Percentiles rank a stretch among this genome's conserved stretches.
Conservation (phyloP, 2,888 invertebrate species). For the Parascotia fuliginaria region DNA sequence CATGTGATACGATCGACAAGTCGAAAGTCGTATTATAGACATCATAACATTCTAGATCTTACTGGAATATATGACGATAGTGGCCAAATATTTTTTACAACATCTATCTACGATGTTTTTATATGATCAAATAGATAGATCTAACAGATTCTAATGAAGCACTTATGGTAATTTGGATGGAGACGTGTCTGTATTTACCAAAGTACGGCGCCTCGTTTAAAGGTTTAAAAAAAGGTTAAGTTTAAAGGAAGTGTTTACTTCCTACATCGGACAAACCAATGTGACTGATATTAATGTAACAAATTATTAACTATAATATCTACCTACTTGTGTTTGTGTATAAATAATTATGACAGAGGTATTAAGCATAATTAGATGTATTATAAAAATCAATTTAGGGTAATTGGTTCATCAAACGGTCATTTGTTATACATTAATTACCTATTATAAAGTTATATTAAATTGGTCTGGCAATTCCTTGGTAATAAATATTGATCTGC, state of each 20-base stretch:
- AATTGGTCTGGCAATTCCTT: neutral
- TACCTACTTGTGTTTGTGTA: too few relatives aligned
- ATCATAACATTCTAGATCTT: conserved; percentile 13
- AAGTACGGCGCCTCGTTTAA: conserved; percentile 17
- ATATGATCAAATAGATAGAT: neutral
- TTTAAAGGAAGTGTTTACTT: conserved; percentile 31
- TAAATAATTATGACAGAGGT: too few relatives aligned
- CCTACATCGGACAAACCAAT: conserved; percentile 13
- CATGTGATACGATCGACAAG: conserved; percentile 11
- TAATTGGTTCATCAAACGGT: neutral
- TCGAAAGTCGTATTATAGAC: too few relatives aligned
- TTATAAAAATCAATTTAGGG: neutral
- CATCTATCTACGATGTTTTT: neutral
- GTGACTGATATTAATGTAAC: conserved; percentile 18
- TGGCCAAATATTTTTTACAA: conserved; percentile 1
- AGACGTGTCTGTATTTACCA: conserved; percentile 21
- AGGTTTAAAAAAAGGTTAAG: conserved; percentile 32
- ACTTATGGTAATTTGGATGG: conserved; percentile 5
- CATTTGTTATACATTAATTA: neutral
- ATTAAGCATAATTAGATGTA: neutral
- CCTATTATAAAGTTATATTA: neutral
- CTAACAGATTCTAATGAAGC: conserved; percentile 5
- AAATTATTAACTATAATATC: too few relatives aligned
- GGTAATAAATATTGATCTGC: neutral
- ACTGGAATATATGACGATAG: neutral